phyloP scores from a whole-genome alignment of 2,113 vertebrate genomes.

The Sebastes schlegelii region DNA sequence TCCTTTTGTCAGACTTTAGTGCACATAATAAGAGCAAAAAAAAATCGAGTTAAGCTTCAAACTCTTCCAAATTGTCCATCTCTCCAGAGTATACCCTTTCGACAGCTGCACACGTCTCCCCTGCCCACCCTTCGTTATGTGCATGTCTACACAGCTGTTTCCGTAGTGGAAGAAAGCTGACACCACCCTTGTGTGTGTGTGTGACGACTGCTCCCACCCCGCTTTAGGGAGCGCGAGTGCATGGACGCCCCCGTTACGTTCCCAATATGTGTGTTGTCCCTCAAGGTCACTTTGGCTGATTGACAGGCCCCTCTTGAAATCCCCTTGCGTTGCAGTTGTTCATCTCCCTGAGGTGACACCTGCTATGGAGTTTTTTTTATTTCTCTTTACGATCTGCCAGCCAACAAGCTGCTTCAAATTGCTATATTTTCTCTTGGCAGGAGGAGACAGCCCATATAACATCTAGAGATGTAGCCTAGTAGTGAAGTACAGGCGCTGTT shows the following conservation, averaged over 20 bases:
- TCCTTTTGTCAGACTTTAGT: constrained; percentile 2
- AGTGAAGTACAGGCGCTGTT: constrained; percentile 36
- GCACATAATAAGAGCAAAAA: constrained; percentile 12
- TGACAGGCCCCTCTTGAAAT: constrained; percentile 66
- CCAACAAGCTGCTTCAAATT: constrained; percentile 77
- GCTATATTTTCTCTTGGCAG: constrained; percentile 78
- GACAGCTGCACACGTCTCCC: constrained; percentile 74
- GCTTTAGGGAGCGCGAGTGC: constrained; percentile 11
- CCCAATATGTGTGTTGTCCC: constrained; percentile 51
- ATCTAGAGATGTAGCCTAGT: constrained; percentile 48
- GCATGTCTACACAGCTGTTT: constrained; percentile 80
- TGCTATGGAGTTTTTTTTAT: constrained; percentile 62
- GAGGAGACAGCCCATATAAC: constrained; percentile 71
- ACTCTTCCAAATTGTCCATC: constrained; percentile 26
- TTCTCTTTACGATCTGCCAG: constrained; percentile 73
- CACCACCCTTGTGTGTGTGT: constrained; percentile 65
- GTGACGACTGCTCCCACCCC: constrained; percentile 55
- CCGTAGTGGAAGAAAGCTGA: constrained; percentile 74
- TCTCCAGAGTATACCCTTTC: constrained; percentile 26
- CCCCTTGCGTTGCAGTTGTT: constrained; percentile 77
- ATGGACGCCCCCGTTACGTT: constrained; percentile 27
- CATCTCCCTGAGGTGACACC: constrained; percentile 76
- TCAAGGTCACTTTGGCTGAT: constrained; percentile 74
- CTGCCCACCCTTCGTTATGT: constrained; percentile 41
- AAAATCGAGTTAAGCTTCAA: constrained; percentile 4